Evolutionary conservation across 2,797 vertebrate species (phyloP), one percentile per base, ranked within the genome.

Genomic region (Epinephelus awoara): DNA sequence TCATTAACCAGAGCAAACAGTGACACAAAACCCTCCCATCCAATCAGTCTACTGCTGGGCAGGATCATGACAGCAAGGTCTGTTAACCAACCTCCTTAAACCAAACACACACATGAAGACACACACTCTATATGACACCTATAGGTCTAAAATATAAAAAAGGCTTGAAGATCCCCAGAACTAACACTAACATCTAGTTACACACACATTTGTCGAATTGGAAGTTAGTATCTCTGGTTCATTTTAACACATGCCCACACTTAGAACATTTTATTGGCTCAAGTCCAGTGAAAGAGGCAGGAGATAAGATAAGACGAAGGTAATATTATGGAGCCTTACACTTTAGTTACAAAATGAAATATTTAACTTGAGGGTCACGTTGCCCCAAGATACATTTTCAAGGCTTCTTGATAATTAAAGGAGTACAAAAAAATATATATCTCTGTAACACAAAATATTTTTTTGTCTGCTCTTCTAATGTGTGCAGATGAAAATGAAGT

Each of bases 1-100:
- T 96, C 91, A 88, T 96, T 96, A 94, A 90, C 91, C 89, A 94
- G 93, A 88, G 84, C 86, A 94, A 95, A 94, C 89, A 93, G 72
- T 82, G 73, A 91, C 84, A 88, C 68, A 27, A 68, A 88, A 75
- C 83, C 88, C 86, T 84, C 82, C 90, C 85, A 83, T 87, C 88
- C 83, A 76, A 65, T 80, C 87, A 91, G 86, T 92, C 86, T 85
- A 44, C 76, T 88, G 75, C 87, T 92, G 82, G 6, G 80, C 77
- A 73, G 77, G 62, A 77, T 61, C 80, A 78, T 92, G 85, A 87
- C 88, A 90, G 81, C 72, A 55, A 52, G 44, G 59, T 69, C 76
- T 50, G 46, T 77, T 73, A 64, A 65, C 80, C 42, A 67, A 73
- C 75, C 56, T 72, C 82, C 54, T 67, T 25, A 76, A 58, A 56